phyloP scores from a whole-genome alignment of 2,113 vertebrate species.

The Tinamus guttatus region DNA sequence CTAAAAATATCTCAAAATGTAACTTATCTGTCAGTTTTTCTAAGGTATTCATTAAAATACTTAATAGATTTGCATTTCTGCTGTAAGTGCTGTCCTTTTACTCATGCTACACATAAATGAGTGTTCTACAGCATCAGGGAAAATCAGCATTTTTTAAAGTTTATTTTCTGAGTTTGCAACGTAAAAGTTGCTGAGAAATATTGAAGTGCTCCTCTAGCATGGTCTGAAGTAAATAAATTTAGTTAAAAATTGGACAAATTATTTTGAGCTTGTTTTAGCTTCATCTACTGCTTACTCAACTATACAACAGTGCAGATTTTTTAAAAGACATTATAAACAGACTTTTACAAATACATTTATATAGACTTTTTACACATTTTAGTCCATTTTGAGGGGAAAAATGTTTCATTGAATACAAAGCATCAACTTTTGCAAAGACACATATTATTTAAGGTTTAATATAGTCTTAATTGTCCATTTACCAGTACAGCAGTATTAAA shows the following conservation, averaged over 20 bases:
- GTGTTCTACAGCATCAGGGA: background rate
- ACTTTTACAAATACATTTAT: background rate
- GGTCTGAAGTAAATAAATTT: background rate
- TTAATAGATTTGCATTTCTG: background rate
- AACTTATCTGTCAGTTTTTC: background rate
- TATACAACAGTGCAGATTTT: background rate
- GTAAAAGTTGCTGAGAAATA: background rate
- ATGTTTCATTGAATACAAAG: background rate
- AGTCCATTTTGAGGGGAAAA: background rate
- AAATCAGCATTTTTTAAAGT: background rate
- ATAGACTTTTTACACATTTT: background rate
- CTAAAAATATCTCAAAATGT: background rate
- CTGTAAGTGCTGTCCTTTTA: background rate
- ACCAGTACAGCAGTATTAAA: background rate
- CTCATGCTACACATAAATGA: background rate
- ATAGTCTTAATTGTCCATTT: background rate
- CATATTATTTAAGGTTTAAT: background rate
- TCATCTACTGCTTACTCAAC: background rate
- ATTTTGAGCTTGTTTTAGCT: background rate
- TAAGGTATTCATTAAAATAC: background rate
- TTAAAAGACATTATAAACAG: background rate
- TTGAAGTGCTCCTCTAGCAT: background rate
- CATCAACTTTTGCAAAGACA: background rate
- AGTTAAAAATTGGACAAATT: background rate
- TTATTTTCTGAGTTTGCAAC: background rate